Conservation (phyloP, 2,113 vertebrate genomes). For the Halichoerus grypus region DNA sequence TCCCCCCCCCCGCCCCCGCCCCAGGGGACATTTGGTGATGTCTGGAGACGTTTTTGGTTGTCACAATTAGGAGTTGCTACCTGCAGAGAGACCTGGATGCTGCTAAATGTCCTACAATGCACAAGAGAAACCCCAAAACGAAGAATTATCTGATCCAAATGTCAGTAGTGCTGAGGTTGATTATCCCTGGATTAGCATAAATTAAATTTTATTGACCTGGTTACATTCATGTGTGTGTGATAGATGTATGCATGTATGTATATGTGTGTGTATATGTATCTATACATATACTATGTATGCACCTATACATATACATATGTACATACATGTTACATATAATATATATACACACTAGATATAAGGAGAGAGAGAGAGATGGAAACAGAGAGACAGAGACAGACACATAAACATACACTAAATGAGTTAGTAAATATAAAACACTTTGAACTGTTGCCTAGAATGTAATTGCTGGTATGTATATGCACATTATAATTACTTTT, state of each 20-base stretch:
- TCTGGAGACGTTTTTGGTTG: constrained; percentile 4
- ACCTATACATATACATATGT: background rate
- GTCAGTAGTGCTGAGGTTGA: background rate
- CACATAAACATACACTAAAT: background rate
- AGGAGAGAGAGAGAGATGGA: background rate
- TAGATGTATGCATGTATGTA: background rate
- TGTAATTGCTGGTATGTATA: background rate
- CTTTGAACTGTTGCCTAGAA: background rate
- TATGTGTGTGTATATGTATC: background rate
- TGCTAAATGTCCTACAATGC: background rate
- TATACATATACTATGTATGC: too few species aligned
- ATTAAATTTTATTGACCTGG: background rate
- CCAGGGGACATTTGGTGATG: background rate
- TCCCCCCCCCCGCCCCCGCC: too few species aligned
- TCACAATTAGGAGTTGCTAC: background rate
- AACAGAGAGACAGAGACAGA: background rate
- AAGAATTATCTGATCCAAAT: background rate
- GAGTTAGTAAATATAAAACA: constrained; percentile 28
- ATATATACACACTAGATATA: background rate
- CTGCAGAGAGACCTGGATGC: background rate
- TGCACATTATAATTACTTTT: background rate
- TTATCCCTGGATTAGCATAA: background rate
- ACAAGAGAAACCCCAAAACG: background rate
- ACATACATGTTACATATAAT: background rate
- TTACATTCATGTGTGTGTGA: background rate